Conservation (phyloP, 1,140 invertebrate species). For the Drosophila auraria region DNA sequence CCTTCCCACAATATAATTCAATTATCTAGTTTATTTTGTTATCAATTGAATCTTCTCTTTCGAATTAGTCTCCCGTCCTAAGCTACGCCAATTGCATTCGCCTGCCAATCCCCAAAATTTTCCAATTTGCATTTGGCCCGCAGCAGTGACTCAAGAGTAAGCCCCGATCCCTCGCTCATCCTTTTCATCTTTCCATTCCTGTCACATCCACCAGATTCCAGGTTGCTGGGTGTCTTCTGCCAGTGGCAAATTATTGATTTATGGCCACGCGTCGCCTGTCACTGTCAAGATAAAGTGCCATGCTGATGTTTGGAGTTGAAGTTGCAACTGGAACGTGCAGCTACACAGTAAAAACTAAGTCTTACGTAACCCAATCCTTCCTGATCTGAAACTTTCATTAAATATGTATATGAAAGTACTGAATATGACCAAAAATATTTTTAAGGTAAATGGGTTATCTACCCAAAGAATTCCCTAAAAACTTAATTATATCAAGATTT, state of each 20-base stretch:
- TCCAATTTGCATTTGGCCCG: conserved; percentile 33
- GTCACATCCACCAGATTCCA: conserved; percentile 37
- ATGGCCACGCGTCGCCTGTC: conserved; percentile 69
- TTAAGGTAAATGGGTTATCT: neutral
- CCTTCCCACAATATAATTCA: conserved; percentile 1
- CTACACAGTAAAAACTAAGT: conserved; percentile 7
- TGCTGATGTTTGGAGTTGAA: conserved; percentile 20
- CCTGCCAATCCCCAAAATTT: conserved; percentile 32
- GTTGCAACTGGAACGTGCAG: conserved; percentile 37
- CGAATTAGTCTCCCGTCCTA: conserved; percentile 5
- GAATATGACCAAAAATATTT: neutral
- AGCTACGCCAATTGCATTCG: conserved; percentile 14
- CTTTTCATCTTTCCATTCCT: conserved; percentile 36
- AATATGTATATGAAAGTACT: neutral
- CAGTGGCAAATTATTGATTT: conserved; percentile 68
- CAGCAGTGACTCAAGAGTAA: conserved; percentile 27
- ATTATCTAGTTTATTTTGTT: conserved; percentile 8
- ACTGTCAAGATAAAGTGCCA: conserved; percentile 63
- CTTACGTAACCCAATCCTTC: neutral
- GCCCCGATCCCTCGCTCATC: conserved; percentile 22
- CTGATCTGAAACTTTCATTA: neutral
- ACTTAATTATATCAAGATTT: neutral
- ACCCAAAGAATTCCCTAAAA: neutral
- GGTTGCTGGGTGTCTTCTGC: conserved; percentile 37
- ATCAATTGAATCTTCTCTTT: neutral